phyloP scores from a whole-genome alignment of 1,140 invertebrate species.

The Anastrepha ludens region DNA sequence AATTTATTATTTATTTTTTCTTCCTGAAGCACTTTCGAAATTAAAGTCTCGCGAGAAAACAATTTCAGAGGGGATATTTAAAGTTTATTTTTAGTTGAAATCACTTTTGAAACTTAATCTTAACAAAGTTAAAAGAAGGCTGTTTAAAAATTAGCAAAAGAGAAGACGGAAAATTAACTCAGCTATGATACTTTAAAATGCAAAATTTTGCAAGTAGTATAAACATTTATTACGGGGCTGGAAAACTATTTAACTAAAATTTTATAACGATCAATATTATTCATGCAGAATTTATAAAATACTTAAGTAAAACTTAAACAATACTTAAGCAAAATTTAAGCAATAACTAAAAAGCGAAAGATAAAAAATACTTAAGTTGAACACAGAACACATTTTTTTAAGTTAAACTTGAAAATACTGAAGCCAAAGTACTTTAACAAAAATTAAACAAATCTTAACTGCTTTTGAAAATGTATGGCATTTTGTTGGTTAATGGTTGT shows the following conservation, averaged over 20 bases:
- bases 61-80: not conserved
- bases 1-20: not conserved
- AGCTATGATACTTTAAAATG: not conserved
- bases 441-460: not conserved
- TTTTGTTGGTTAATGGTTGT: no score
- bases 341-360: not conserved
- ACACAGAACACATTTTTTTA: not conserved
- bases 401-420: not conserved
- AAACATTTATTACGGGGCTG: not conserved
- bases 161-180: not conserved
- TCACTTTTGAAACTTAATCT: not conserved
- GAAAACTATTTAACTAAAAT: not conserved
- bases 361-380: not conserved
- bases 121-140: not conserved
- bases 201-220: not conserved
- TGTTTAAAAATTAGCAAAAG: not conserved
- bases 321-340: not conserved
- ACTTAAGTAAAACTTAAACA: not conserved
- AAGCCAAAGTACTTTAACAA: not conserved
- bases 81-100: not conserved
- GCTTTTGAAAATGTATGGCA: not conserved
- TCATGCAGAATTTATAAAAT: no score
- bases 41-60: not conserved
- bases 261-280: no score
- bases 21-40: slow-evolving; percentile 5